Percentiles rank a stretch among this genome's conserved stretches.
phyloP scores from a whole-genome alignment of 2,888 invertebrate genomes.

The Yponomeuta evonymella region DNA sequence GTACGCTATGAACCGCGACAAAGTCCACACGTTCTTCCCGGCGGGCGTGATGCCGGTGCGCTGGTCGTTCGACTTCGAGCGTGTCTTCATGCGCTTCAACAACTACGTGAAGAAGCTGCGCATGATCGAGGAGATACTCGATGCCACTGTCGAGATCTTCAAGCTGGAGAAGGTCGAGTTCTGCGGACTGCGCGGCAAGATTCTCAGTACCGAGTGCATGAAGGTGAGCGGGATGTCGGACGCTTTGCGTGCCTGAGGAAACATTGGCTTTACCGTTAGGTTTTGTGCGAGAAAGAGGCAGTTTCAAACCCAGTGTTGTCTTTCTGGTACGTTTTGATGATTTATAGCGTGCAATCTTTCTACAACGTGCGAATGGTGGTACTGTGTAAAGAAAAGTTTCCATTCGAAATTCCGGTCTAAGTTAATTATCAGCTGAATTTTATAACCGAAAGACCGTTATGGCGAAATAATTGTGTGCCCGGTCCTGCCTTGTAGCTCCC shows the following conservation, averaged over 20 bases:
- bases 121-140: conserved; percentile 82
- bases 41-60: conserved; percentile 75
- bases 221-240: conserved; percentile 36
- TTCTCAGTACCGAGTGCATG: conserved; percentile 70
- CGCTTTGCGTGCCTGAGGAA: neutral
- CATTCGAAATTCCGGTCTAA: no score
- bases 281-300: no score
- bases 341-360: no score
- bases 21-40: conserved; percentile 73
- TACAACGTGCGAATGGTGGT: no score
- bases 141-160: conserved; percentile 86
- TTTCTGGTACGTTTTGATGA: no score
- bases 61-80: conserved; percentile 85
- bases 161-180: conserved; percentile 92
- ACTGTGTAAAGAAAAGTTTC: no score
- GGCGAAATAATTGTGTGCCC: no score
- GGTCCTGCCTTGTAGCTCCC: no score
- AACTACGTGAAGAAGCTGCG: conserved; percentile 78
- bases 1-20: conserved; percentile 72
- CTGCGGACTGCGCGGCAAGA: conserved; percentile 80
- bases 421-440: no score
- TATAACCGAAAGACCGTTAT: no score
- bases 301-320: no score
- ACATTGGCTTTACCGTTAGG: neutral
- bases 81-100: conserved; percentile 81